Conservation (phyloP, 2,797 vertebrate species). For the Rhinatrema bivittatum region DNA sequence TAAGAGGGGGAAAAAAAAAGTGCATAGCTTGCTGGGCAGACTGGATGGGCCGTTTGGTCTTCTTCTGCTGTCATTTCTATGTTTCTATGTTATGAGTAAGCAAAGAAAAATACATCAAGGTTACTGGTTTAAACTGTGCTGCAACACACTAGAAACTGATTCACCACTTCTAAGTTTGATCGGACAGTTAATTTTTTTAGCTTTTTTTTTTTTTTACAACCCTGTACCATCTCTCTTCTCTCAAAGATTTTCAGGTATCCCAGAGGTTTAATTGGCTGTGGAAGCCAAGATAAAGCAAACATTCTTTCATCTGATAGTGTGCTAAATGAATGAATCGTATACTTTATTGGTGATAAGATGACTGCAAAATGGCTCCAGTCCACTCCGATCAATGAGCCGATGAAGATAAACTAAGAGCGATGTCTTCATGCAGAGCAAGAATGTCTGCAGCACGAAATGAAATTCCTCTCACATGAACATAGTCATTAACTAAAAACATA, state of each 20-base stretch:
- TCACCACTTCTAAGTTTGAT: constrained; percentile 15
- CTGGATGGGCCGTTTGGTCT: too few relatives aligned
- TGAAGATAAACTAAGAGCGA: constrained; percentile 45
- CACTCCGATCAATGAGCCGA: constrained; percentile 35
- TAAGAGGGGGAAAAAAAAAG: too few relatives aligned
- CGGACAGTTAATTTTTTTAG: constrained; percentile 28
- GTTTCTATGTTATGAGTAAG: too few relatives aligned
- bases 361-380: constrained; percentile 42
- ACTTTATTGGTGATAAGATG: constrained; percentile 26
- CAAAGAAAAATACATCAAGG: constrained; percentile 34
- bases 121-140: constrained; percentile 11
- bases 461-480: constrained; percentile 4
- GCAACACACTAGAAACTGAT: constrained; percentile 32
- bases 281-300: constrained; percentile 38
- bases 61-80: too few relatives aligned
- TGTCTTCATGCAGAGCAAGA: constrained; percentile 19
- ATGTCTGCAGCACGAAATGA: constrained; percentile 18
- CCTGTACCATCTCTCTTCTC: constrained; percentile 8
- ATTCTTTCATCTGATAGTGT: constrained; percentile 43
- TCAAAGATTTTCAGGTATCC: constrained; percentile 38
- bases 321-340: constrained; percentile 37
- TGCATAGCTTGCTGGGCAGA: too few relatives aligned
- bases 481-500: constrained; percentile 18
- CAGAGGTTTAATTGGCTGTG: constrained; percentile 12
- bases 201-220: constrained; percentile 8